These are phyloP conservation scores for Apotomis capreana DNA, from an alignment of 2,888 invertebrate species.

Conservation along the genomic window DNA sequence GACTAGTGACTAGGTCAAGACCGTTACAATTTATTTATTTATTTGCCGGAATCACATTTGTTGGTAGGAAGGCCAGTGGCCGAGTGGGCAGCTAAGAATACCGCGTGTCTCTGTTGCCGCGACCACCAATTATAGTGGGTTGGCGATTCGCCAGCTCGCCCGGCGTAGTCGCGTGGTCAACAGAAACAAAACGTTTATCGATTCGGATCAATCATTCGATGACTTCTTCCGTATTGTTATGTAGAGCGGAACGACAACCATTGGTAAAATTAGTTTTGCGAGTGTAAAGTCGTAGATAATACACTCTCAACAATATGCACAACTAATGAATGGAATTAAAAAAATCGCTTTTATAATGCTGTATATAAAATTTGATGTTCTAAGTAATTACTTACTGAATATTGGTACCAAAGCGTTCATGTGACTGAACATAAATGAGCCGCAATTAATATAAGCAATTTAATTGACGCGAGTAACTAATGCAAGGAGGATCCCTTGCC, in stretches of 20 bases:
- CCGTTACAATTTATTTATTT: constrained; percentile 62
- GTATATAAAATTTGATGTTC: too few relatives aligned
- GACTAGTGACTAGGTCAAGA: constrained; percentile 76
- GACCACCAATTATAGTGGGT: constrained; percentile 95
- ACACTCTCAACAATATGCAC: background rate
- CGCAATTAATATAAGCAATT: constrained; percentile 29
- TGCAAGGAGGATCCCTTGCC: constrained; percentile 17
- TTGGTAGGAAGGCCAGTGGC: constrained; percentile 76
- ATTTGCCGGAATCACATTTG: constrained; percentile 61
- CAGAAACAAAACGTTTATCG: constrained; percentile 71
- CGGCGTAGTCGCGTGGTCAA: constrained; percentile 63
- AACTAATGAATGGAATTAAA: too few relatives aligned
- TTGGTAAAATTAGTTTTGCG: constrained; percentile 21
- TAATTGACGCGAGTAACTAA: constrained; percentile 11
- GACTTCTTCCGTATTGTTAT: constrained; percentile 43
- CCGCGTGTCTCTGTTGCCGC: constrained; percentile 83
- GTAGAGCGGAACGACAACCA: constrained; percentile 32
- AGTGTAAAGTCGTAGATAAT: constrained; percentile 6
- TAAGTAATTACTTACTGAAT: background rate
- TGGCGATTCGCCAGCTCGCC: constrained; percentile 88
- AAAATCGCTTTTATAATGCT: too few relatives aligned
- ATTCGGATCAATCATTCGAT: constrained; percentile 68
- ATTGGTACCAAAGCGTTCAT: background rate
- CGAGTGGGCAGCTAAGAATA: constrained; percentile 86
- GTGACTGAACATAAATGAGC: background rate